Percentiles rank a stretch among this genome's conserved stretches.
These are phyloP conservation scores for Lasius fuliginosus DNA, from an alignment of 2,888 invertebrate species.

Conservation along the genomic window DNA sequence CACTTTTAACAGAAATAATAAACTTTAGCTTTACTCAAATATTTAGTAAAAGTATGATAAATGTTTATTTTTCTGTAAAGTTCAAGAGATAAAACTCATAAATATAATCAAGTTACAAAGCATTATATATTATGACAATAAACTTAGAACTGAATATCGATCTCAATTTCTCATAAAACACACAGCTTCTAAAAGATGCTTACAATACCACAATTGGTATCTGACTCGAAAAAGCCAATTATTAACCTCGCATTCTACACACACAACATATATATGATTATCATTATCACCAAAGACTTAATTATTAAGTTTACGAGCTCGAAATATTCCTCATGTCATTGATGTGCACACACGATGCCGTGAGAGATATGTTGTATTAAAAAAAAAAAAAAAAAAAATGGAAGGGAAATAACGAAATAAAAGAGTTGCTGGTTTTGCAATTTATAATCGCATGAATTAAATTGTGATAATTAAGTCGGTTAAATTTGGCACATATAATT, in stretches of 20 bases:
- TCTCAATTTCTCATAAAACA: conserved; percentile 40
- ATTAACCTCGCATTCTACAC: conserved; percentile 38
- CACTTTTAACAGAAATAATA: not conserved
- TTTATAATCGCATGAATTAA: conserved; percentile 43
- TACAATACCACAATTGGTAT: not conserved
- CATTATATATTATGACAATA: not conserved
- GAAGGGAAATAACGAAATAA: not conserved
- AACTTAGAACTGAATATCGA: conserved; percentile 13
- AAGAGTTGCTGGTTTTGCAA: conserved; percentile 8
- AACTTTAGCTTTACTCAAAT: not conserved
- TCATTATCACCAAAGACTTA: conserved; percentile 48
- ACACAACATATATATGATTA: conserved; percentile 36
- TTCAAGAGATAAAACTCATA: not conserved
- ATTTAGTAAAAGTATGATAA: not conserved
- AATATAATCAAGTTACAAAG: not conserved
- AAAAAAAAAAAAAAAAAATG: conserved; percentile 26
- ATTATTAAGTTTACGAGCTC: conserved; percentile 47
- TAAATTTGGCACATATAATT: not conserved
- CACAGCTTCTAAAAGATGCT: not conserved
- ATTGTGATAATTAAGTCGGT: not conserved
- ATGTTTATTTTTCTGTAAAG: not conserved
- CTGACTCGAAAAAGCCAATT: conserved; percentile 38
- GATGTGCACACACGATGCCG: conserved; percentile 9
- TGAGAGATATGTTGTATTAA: conserved; percentile 29
- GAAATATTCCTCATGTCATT: conserved; percentile 31